Base-by-base conservation (phyloP, 2,888 invertebrate species). In the Hirtodrosophila duncani region DNA sequence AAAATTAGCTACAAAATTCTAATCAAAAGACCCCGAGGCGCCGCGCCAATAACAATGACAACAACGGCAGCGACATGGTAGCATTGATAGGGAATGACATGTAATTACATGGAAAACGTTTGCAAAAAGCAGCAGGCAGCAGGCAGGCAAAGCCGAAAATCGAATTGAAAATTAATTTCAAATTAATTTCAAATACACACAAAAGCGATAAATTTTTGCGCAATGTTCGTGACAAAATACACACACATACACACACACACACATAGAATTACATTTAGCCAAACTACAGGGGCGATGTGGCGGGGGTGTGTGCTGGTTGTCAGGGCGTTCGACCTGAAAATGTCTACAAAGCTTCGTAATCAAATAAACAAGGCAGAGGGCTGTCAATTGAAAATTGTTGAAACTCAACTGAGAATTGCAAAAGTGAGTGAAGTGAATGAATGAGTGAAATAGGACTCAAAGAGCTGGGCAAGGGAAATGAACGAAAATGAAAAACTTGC, bases 161-260 rank as follows among this genome's bases (percentile, higher is more conserved):
- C 60, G 74, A 71, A 80, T 80, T 74, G 69, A 74, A 78, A 75
- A 78, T 81, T 81, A 75, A 75, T 75, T 75, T 63, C 9, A 78
- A 77, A 75, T 77, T 80, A 80, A 75, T 75, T 80, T 69, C 43
- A 50, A 78, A 81, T 78, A 50, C 59, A 50, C 59, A 74, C 57
- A 74, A 68, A 72, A 64, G 69, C 67, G 53, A 78, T 67, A 58
- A 64, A 62, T 67, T 63, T 36, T 80, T 56, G 59, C 55, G 53
- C 64, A 80, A 62, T 56, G 43, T 33, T 61, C 61, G 69, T 77
- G 62, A 67, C 67, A 52, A 24, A 30, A 48, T 43, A 49, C 11
- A 37, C 34, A 41, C 27, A 45, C 18, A 31, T 16, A 46, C 1
- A 18, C 24, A 50, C 17, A 37, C 16, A 14, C 20, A 6, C 7